Evolutionary conservation across 2,888 invertebrate genomes (phyloP).

Genomic region (Tetheella fluctuosa): DNA sequence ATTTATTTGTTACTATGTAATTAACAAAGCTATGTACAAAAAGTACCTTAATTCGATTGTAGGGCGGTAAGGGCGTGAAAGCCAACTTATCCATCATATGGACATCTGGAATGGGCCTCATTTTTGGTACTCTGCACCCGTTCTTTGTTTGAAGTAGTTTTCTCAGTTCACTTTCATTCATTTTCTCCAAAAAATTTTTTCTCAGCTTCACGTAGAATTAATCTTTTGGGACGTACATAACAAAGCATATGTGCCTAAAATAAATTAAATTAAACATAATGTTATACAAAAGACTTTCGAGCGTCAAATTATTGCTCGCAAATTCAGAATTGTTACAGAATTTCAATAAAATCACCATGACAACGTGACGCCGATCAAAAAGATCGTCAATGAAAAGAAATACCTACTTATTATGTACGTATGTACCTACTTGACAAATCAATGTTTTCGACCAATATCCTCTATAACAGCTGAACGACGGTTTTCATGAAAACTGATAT

Average conservation of each 20-base stretch:
- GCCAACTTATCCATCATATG: conserved; percentile 66
- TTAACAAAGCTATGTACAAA: background rate
- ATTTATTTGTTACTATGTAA: too few relatives aligned
- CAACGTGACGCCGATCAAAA: conserved; percentile 15
- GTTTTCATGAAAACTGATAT: too few relatives aligned
- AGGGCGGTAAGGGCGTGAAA: conserved; percentile 69
- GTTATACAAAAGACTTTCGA: background rate
- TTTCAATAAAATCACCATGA: conserved; percentile 24
- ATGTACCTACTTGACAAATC: too few relatives aligned
- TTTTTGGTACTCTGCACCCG: conserved; percentile 69
- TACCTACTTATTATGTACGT: too few relatives aligned
- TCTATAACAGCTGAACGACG: too few relatives aligned
- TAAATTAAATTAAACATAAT: conserved; percentile 7
- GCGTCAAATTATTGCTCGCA: conserved; percentile 15
- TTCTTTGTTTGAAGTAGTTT: conserved; percentile 74
- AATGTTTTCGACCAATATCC: too few relatives aligned
- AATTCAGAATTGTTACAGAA: conserved; percentile 18
- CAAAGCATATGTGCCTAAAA: background rate
- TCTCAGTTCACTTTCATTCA: conserved; percentile 75
- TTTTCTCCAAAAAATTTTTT: conserved; percentile 28
- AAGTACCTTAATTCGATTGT: conserved; percentile 74
- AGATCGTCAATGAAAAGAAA: background rate
- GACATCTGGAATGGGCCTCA: conserved; percentile 71
- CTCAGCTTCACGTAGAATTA: background rate
- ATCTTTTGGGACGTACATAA: background rate